phyloP scores from a whole-genome alignment of 2,888 invertebrate genomes.

The Noctua janthina region DNA sequence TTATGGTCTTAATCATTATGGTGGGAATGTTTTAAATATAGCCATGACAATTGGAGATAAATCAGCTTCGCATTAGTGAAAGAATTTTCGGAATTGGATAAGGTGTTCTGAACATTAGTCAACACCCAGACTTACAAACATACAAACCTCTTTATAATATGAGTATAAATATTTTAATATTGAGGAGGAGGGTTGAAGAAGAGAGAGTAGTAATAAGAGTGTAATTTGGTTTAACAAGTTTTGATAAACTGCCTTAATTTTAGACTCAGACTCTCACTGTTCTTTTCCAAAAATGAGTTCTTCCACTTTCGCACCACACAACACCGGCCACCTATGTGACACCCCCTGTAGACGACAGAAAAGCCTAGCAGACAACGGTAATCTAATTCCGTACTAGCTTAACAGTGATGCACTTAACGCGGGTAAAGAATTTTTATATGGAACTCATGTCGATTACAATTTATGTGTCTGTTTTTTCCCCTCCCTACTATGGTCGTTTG shows the following conservation, averaged over 20 bases:
- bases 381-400: slow-evolving; percentile 76
- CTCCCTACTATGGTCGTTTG: not conserved
- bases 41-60: not conserved
- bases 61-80: not conserved
- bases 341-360: slow-evolving; percentile 63
- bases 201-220: too few relatives aligned
- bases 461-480: slow-evolving; percentile 18
- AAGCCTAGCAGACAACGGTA: slow-evolving; percentile 75
- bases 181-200: too few relatives aligned
- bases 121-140: not conserved
- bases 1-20: too few relatives aligned
- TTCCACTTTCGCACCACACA: slow-evolving; percentile 53
- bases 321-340: slow-evolving; percentile 23
- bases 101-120: not conserved
- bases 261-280: too few relatives aligned
- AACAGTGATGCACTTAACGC: slow-evolving; percentile 75
- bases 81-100: not conserved
- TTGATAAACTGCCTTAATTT: not conserved
- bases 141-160: not conserved
- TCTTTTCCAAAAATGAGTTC: not conserved
- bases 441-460: slow-evolving; percentile 57
- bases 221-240: not conserved
- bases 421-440: slow-evolving; percentile 56
- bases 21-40: not conserved
- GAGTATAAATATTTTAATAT: too few relatives aligned